phyloP scores from a whole-genome alignment of 2,113 vertebrate genomes.

The Tragelaphus buxtoni region DNA sequence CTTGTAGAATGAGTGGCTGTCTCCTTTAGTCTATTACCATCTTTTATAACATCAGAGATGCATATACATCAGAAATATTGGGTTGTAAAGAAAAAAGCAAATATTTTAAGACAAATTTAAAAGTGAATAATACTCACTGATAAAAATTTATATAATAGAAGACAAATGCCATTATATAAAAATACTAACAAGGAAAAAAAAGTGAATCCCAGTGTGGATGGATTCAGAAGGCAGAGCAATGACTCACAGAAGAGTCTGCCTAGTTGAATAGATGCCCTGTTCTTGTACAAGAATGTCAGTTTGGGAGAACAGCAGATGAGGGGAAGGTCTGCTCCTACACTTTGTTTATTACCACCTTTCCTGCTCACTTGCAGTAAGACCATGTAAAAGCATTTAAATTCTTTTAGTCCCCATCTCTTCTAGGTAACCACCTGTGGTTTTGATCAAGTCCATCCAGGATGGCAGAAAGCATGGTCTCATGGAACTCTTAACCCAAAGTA shows the following conservation, averaged over 20 bases:
- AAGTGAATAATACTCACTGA: not conserved
- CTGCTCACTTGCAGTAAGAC: not conserved
- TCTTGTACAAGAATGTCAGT: not conserved
- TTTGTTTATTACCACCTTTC: not conserved
- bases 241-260: not conserved
- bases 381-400: not conserved
- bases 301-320: not conserved
- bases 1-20: not conserved
- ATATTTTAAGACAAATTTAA: not conserved
- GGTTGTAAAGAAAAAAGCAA: not conserved
- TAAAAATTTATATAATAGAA: not conserved
- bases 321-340: not conserved
- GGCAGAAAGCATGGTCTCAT: not conserved
- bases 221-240: not conserved
- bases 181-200: not conserved
- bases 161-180: not conserved
- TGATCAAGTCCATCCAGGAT: not conserved
- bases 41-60: not conserved
- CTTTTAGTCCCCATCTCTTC: not conserved
- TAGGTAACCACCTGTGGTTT: not conserved
- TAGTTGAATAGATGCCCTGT: not conserved
- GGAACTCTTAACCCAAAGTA: not conserved
- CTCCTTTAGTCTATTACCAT: not conserved
- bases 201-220: too few relatives aligned
- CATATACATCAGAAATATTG: not conserved